Evolutionary conservation across 2,113 vertebrate species (phyloP).

Genomic region (Oreochromis spilurus): DNA sequence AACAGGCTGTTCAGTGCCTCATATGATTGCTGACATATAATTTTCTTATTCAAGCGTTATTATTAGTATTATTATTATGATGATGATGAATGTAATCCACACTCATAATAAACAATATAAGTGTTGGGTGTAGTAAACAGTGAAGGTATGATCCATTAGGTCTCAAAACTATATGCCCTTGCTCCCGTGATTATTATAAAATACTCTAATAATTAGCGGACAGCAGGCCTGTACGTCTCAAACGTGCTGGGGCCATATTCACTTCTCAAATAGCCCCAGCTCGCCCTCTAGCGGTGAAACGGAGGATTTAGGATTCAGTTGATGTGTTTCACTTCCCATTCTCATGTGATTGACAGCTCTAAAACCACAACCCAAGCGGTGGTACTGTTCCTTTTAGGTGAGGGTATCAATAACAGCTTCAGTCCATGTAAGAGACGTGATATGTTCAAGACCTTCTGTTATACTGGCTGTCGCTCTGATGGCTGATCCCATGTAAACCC

Average conservation of each 20-base stretch:
- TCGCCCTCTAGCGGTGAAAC: slow-evolving; percentile 28
- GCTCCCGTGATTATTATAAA: not conserved
- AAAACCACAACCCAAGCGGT: not conserved
- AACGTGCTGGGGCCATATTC: not conserved
- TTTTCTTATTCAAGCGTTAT: not conserved
- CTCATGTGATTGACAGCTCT: not conserved
- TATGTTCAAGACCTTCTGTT: not conserved
- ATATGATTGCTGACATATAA: not conserved
- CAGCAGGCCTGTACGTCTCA: not conserved
- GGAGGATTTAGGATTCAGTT: not conserved
- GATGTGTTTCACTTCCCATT: not conserved
- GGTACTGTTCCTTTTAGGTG: not conserved
- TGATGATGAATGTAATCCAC: too few species aligned
- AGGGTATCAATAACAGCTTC: not conserved
- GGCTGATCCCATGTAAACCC: not conserved
- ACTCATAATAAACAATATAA: not conserved
- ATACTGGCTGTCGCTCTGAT: not conserved
- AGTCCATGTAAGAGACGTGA: not conserved
- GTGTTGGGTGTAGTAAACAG: not conserved
- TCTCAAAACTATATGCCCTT: not conserved
- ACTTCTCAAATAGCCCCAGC: not conserved
- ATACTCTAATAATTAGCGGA: not conserved
- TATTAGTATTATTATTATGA: not conserved
- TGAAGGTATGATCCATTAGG: not conserved
- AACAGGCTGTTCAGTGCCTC: not conserved